These are phyloP conservation scores for Centrocercus urophasianus DNA, from an alignment of 2,113 vertebrate genomes.

Conservation along the genomic window DNA sequence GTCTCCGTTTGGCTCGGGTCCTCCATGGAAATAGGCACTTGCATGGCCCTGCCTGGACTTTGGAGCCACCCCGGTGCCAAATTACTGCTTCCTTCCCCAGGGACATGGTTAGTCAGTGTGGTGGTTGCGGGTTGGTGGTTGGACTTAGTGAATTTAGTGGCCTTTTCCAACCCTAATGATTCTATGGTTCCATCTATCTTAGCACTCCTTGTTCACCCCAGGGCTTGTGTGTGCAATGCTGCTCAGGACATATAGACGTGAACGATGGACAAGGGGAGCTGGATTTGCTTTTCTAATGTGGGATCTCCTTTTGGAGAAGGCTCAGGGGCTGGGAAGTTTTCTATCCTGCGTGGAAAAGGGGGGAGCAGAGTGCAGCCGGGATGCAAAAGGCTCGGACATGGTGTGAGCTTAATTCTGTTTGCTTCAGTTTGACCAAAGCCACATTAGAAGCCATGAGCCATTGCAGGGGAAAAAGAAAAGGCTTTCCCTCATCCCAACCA, in stretches of 20 bases:
- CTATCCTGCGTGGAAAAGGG: neutral
- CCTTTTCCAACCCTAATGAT: too few relatives aligned
- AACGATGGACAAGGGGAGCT: neutral
- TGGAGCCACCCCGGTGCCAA: neutral
- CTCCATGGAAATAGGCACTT: neutral
- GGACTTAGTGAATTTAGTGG: too few relatives aligned
- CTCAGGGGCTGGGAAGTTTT: neutral
- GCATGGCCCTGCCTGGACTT: neutral
- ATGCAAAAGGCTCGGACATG: neutral
- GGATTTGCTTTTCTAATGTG: neutral
- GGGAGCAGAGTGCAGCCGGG: neutral
- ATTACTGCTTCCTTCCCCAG: neutral
- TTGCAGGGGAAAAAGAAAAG: neutral
- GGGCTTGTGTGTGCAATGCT: fast-evolving
- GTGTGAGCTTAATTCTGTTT: neutral
- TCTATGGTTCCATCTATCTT: too few relatives aligned
- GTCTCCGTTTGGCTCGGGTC: neutral
- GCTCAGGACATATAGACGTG: fast-evolving
- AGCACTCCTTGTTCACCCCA: fast-evolving
- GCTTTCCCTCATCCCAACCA: neutral
- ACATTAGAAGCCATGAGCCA: neutral
- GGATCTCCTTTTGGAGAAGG: neutral
- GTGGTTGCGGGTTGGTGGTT: too few relatives aligned
- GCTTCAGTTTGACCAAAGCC: neutral
- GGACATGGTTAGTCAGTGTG: too few relatives aligned